Conservation (phyloP, 2,113 vertebrate species). For the Cyprinus carpio region DNA sequence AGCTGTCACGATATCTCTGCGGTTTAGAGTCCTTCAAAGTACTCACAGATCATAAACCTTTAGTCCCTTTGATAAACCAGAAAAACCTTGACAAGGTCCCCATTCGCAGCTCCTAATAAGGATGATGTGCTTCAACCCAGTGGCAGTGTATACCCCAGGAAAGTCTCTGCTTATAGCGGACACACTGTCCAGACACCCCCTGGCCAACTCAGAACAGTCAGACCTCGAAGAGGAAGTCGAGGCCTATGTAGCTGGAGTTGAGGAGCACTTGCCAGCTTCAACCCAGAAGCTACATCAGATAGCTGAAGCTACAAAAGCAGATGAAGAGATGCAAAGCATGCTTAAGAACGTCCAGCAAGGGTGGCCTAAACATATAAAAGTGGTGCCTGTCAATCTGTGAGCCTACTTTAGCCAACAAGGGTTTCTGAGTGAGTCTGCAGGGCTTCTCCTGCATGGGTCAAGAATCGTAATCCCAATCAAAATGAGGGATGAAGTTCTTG, state of each 20-base stretch:
- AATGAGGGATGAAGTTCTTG: background rate
- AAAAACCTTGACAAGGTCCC: background rate
- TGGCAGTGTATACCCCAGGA: too few relatives aligned
- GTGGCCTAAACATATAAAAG: too few relatives aligned
- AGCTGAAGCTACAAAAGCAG: background rate
- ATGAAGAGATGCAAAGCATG: background rate
- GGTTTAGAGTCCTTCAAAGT: background rate
- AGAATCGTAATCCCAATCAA: background rate
- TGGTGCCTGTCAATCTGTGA: too few relatives aligned
- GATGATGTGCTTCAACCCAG: too few relatives aligned
- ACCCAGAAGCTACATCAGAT: background rate
- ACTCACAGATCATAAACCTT: background rate
- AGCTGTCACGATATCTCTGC: background rate
- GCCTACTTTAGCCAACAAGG: too few relatives aligned
- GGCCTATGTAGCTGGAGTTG: background rate
- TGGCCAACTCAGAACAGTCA: background rate
- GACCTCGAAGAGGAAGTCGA: background rate
- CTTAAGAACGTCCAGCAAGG: background rate
- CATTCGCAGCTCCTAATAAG: background rate
- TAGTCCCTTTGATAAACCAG: background rate
- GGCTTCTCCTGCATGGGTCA: background rate
- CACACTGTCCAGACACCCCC: background rate
- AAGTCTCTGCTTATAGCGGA: background rate
- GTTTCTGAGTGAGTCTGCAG: background rate
- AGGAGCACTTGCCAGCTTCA: background rate